Evolutionary conservation across 2,797 vertebrate genomes (phyloP), one percentile per base, ranked within the genome.

Genomic region (Catharus ustulatus): DNA sequence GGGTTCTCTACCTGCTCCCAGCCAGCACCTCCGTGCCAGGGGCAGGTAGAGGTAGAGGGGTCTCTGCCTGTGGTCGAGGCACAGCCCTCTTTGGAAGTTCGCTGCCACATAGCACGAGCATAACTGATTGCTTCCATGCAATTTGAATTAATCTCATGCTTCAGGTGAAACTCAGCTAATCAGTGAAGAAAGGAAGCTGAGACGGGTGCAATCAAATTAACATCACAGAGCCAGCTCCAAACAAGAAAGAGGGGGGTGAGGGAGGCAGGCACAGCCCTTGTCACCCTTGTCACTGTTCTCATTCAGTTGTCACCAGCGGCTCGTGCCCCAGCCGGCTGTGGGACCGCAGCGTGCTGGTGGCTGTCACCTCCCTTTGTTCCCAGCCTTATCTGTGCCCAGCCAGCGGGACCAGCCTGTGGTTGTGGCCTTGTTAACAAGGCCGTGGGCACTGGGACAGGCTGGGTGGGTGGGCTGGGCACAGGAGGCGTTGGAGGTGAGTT

Each of bases 91-190:
- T 13, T 36, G 86, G 71, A 42, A 81, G 67, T 77, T 64, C 3
- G 11, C 59, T 88, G 73, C 51, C 5, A 20, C 88, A 42, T 36
- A 17, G 77, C n/a, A 2, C 4, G 64, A 94, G 87, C 78, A 21
- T 11, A 85, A 93, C 95, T 96, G 96, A 96, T 95, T 96, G 97
- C 97, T 96, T 95, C 96, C 91, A 42, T 87, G 95, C 96, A 90
- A 96, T 96, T 87, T 89, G 96, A 97, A 97, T 97, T 97, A 97
- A 97, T 97, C 97, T 97, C 97, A 80, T 96, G 95, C 97, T 97
- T 98, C 97, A 97, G 97, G 98, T 97, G 97, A 84, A 96, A 93
- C 96, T 97, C 94, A 79, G 95, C 97, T 98, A 97, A 98, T 98
- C 97, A 97, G 96, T 72, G 90, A 63, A 88, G 97, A 97, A 97